These are phyloP conservation scores for Hemichromis elongatus DNA, from an alignment of 2,113 vertebrate species.

Conservation along the genomic window DNA sequence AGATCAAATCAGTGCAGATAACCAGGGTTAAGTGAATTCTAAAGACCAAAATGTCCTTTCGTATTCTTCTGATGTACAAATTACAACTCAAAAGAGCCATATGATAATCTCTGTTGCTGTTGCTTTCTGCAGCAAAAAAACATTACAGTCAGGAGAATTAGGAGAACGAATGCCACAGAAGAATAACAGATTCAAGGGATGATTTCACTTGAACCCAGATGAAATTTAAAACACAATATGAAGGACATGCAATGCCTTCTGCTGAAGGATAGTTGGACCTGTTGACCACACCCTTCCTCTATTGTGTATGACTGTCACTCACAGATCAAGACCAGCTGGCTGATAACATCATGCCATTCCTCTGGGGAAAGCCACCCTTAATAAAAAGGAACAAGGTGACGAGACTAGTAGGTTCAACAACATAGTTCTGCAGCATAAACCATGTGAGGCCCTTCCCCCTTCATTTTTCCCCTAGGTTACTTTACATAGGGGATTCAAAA, in stretches of 20 bases:
- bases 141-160: neutral
- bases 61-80: slow-evolving; percentile 18
- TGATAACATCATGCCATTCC: slow-evolving; percentile 5
- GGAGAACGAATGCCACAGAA: neutral
- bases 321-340: slow-evolving; percentile 12
- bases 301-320: slow-evolving; percentile 10
- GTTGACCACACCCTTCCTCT: neutral
- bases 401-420: slow-evolving; percentile 14
- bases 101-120: neutral
- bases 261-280: neutral
- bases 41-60: slow-evolving; percentile 24
- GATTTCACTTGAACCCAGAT: neutral
- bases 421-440: slow-evolving; percentile 38
- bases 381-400: slow-evolving; percentile 19
- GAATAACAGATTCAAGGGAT: neutral
- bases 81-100: neutral
- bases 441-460: slow-evolving; percentile 33
- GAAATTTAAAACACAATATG: neutral
- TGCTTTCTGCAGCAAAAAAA: neutral
- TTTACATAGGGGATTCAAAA: slow-evolving; percentile 7
- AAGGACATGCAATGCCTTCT: neutral
- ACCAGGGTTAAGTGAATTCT: slow-evolving; percentile 47
- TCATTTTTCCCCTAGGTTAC: slow-evolving; percentile 12
- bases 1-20: slow-evolving; percentile 45
- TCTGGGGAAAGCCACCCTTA: slow-evolving; percentile 44